Conservation (phyloP, 92 coral and sea anemone genomes). For the Desmophyllum pertusum region DNA sequence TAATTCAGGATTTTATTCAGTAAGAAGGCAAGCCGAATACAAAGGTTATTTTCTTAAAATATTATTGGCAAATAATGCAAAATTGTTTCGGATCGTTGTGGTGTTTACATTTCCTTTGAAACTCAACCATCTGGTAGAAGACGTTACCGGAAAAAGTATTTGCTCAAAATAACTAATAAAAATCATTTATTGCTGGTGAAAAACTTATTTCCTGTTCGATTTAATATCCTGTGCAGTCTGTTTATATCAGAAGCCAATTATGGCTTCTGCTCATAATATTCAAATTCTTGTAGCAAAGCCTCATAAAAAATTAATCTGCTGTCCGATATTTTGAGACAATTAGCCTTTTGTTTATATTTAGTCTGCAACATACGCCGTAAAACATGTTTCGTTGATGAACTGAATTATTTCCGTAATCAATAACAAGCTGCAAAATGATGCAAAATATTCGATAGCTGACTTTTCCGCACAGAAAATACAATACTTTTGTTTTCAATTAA, state of each 20-base stretch:
- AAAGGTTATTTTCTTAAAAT: neutral
- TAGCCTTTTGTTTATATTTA: neutral
- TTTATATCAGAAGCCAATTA: neutral
- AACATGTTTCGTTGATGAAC: no score
- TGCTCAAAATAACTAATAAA: neutral
- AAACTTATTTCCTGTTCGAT: neutral
- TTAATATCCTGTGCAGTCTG: neutral
- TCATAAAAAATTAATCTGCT: neutral
- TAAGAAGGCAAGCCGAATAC: neutral
- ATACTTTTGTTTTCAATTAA: no score
- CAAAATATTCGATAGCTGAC: no score
- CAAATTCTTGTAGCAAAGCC: neutral
- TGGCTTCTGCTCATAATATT: neutral
- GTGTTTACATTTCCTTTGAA: no score
- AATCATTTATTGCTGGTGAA: neutral
- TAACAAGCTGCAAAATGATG: no score
- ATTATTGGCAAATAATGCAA: no score
- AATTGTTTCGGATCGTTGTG: neutral
- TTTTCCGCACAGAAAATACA: no score
- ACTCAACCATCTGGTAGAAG: neutral
- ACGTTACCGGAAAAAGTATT: neutral
- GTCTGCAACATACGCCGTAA: neutral
- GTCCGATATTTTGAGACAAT: neutral
- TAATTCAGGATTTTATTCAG: neutral
- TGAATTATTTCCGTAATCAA: no score